Evolutionary conservation across 2,113 vertebrate genomes (phyloP).

Genomic region (Bos javanicus): DNA sequence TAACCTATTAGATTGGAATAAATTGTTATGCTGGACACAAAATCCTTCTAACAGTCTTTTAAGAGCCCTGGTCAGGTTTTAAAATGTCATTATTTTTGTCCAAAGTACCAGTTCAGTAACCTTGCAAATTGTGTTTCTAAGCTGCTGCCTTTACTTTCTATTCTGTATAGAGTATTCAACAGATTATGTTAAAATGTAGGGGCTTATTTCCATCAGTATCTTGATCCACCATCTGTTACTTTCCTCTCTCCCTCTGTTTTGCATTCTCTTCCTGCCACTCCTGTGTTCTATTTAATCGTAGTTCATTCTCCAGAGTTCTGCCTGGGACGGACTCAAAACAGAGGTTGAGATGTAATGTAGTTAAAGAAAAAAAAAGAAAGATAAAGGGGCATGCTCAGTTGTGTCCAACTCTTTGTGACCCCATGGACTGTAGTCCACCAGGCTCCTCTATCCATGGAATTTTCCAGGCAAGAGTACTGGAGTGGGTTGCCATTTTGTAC

Average conservation of each 20-base stretch:
- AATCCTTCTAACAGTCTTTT: not conserved
- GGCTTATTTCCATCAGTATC: not conserved
- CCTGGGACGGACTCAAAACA: not conserved
- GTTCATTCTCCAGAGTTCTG: not conserved
- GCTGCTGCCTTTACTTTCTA: not conserved
- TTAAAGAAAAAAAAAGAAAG: not conserved
- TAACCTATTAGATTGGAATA: not conserved
- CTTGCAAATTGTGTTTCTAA: conserved; percentile 22
- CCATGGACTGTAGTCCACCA: not conserved
- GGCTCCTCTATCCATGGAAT: not conserved
- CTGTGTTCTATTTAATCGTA: not conserved
- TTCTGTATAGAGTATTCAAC: not conserved
- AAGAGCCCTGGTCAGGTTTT: not conserved
- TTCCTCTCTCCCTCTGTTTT: not conserved
- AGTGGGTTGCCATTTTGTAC: not conserved
- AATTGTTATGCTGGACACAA: not conserved
- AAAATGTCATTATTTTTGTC: conserved; percentile 11
- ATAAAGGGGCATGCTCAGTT: not conserved
- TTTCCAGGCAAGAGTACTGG: not conserved
- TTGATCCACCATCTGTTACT: not conserved
- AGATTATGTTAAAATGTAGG: not conserved
- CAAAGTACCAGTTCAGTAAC: not conserved
- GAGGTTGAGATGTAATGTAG: not conserved
- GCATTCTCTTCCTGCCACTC: not conserved
- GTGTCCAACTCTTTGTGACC: not conserved